Conservation (phyloP, 2,888 invertebrate species). For the Stenurella melanura region DNA sequence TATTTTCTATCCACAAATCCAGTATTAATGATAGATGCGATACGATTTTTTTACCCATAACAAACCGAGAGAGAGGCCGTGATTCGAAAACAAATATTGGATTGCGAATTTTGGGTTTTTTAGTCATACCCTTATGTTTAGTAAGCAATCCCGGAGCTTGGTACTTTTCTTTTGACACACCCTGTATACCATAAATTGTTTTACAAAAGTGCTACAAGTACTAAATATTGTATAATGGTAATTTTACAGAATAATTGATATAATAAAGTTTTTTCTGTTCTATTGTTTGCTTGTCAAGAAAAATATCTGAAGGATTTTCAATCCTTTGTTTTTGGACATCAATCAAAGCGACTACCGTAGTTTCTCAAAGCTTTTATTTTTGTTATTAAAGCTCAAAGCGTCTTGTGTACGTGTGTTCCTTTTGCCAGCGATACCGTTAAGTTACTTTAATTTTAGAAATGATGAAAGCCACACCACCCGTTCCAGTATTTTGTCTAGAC, state of each 20-base stretch:
- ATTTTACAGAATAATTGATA: neutral
- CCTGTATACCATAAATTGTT: no score
- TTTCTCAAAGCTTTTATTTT: conserved; percentile 18
- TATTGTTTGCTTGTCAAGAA: neutral
- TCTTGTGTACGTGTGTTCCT: neutral
- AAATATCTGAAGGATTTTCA: neutral
- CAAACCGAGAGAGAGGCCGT: no score
- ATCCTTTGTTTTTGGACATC: conserved; percentile 14
- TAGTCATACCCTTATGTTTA: no score
- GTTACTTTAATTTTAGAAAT: conserved; percentile 35
- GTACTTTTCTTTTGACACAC: no score
- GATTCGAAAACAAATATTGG: no score
- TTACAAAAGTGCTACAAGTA: no score
- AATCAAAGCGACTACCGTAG: conserved; percentile 13
- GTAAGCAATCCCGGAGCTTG: no score
- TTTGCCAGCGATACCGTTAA: neutral
- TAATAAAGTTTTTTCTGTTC: neutral
- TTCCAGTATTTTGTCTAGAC: conserved; percentile 31
- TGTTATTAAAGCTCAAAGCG: conserved; percentile 10
- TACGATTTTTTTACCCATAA: no score
- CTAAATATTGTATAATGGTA: no score
- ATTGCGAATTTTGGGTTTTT: no score
- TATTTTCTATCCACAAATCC: no score
- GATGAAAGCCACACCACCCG: conserved; percentile 18
- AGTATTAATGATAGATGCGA: no score